Evolutionary conservation across 2,888 invertebrate species (phyloP).

Genomic region (Microplitis manilae): DNA sequence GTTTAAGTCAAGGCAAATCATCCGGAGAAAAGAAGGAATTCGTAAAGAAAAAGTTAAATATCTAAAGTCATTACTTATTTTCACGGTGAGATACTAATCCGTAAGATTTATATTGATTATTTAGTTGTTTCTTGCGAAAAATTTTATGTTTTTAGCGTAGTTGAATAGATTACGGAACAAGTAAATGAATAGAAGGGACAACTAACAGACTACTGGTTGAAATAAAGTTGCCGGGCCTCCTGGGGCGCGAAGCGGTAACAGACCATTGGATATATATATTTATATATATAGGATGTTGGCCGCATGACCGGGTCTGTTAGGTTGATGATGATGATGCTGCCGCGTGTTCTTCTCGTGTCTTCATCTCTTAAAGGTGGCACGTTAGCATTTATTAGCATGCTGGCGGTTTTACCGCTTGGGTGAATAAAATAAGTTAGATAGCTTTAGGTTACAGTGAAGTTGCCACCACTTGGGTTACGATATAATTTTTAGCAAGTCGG

Average conservation of each 20-base stretch:
- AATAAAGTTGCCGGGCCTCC: constrained; percentile 7
- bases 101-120: too few relatives aligned
- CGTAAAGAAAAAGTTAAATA: background rate
- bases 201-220: background rate
- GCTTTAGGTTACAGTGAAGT: too few relatives aligned
- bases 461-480: too few relatives aligned
- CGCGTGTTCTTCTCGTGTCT: constrained; percentile 45
- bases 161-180: too few relatives aligned
- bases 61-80: background rate
- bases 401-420: constrained; percentile 33
- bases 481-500: too few relatives aligned
- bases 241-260: background rate
- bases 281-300: background rate
- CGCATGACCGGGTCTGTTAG: constrained; percentile 31
- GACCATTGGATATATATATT: background rate
- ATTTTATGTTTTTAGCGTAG: too few relatives aligned
- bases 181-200: background rate
- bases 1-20: background rate
- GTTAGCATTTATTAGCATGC: constrained; percentile 52
- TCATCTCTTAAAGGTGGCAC: constrained; percentile 53
- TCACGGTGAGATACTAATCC: background rate
- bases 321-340: too few relatives aligned
- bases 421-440: too few relatives aligned
- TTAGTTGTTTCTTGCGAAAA: too few relatives aligned
- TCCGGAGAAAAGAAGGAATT: background rate